Evolutionary conservation across 2,888 invertebrate genomes (phyloP).

Genomic region (Cantharis flavilabris): DNA sequence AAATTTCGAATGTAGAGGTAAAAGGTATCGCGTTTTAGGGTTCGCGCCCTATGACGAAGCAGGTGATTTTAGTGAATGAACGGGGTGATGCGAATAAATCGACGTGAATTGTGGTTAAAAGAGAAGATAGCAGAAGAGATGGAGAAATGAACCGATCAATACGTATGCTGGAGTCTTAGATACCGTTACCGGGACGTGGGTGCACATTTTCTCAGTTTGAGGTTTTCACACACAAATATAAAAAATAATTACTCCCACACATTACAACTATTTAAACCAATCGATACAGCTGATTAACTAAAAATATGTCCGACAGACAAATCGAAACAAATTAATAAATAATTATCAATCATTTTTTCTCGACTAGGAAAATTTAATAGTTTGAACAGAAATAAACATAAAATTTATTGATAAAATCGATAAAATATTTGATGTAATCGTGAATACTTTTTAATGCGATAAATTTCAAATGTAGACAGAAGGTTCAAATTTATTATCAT

Average conservation of each 20-base stretch:
- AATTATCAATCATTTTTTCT: constrained; percentile 15
- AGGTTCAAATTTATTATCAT: not conserved
- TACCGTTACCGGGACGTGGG: constrained; percentile 36
- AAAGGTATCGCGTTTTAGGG: constrained; percentile 10
- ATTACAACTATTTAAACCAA: not conserved
- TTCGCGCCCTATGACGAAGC: constrained; percentile 23
- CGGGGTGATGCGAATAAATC: constrained; percentile 37
- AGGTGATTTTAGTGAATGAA: constrained; percentile 47
- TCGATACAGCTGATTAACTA: constrained; percentile 12
- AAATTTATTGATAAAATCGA: not conserved
- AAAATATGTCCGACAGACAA: constrained; percentile 4
- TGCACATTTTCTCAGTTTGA: constrained; percentile 29
- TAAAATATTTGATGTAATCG: not conserved
- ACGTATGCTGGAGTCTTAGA: constrained; percentile 43
- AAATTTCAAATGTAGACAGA: not conserved
- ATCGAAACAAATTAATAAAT: constrained; percentile 22
- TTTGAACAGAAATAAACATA: not conserved
- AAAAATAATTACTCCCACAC: not conserved
- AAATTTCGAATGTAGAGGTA: not conserved
- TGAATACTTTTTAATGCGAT: not conserved
- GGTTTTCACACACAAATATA: constrained; percentile 6
- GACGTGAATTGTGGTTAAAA: constrained; percentile 43
- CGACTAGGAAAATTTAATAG: not conserved
- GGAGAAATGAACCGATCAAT: constrained; percentile 48
- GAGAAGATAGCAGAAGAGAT: constrained; percentile 44